A percentile compares a stretch with the other conserved stretches of the same genome.
phyloP scores from a whole-genome alignment of 2,888 invertebrate genomes.

The Himalopsyche japonica region DNA sequence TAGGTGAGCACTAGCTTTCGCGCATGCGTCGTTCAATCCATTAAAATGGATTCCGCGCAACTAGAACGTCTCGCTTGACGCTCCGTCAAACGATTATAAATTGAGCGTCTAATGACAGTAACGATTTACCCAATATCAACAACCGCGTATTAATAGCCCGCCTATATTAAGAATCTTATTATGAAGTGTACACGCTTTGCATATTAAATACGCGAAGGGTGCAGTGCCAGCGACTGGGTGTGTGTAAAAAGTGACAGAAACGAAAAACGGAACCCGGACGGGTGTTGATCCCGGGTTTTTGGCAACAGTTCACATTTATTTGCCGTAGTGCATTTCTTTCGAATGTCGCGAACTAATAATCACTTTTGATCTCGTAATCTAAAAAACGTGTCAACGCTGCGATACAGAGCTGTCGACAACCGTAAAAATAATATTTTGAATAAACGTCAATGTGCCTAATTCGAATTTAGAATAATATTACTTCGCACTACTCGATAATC shows the following conservation, averaged over 20 bases:
- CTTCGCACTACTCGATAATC: not conserved
- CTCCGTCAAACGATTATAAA: slow-evolving; percentile 22
- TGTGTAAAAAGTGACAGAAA: slow-evolving; percentile 18
- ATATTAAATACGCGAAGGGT: slow-evolving; percentile 2
- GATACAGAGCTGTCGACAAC: not conserved
- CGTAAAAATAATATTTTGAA: not conserved
- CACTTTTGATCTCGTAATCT: not conserved
- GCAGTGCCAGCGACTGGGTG: slow-evolving; percentile 16
- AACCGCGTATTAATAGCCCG: slow-evolving; percentile 16
- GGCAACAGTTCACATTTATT: slow-evolving; percentile 15
- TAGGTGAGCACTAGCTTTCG: slow-evolving; percentile 21
- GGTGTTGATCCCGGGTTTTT: slow-evolving; percentile 30
- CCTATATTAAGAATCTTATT: slow-evolving; percentile 40
- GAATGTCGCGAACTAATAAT: not conserved
- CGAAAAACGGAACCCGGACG: slow-evolving; percentile 1
- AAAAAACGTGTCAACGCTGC: not conserved
- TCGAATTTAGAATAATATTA: not conserved
- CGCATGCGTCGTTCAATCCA: slow-evolving; percentile 22
- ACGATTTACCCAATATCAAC: slow-evolving; percentile 13
- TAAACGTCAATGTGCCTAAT: not conserved
- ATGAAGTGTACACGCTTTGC: slow-evolving; percentile 1
- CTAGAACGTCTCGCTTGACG: slow-evolving; percentile 46
- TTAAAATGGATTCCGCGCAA: slow-evolving; percentile 45
- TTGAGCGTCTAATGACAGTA: slow-evolving; percentile 20
- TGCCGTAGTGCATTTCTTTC: slow-evolving; percentile 13